Conservation (phyloP, 2,797 vertebrate species). For the Hapalemur alaotrensis region DNA sequence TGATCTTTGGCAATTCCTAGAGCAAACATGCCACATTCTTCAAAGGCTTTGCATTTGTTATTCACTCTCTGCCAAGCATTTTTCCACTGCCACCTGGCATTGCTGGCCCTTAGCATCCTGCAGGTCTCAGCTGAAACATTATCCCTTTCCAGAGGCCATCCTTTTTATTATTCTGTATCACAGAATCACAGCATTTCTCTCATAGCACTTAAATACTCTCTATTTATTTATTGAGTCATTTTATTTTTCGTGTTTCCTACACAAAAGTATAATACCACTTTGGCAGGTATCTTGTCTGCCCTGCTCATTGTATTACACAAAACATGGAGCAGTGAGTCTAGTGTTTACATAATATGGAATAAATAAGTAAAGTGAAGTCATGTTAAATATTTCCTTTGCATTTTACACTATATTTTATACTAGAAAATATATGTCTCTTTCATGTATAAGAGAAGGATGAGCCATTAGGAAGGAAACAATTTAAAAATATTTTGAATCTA, state of each 20-base stretch:
- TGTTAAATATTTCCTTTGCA: neutral
- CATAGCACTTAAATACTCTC: neutral
- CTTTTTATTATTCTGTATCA: neutral
- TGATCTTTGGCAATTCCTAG: neutral
- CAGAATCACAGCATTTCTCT: neutral
- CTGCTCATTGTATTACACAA: neutral
- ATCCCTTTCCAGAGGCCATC: neutral
- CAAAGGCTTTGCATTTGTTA: neutral
- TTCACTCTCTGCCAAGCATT: neutral
- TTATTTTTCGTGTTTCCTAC: neutral
- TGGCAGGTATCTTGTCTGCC: neutral
- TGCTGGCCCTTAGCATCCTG: neutral
- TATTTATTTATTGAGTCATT: neutral
- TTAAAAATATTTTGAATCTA: conserved; percentile 40
- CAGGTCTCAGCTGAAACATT: neutral
- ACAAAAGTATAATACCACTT: neutral
- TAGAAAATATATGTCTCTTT: neutral
- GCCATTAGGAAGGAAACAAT: neutral
- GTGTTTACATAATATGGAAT: neutral
- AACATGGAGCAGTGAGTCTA: neutral
- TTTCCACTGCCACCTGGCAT: neutral
- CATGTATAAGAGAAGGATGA: neutral
- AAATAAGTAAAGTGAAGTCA: neutral
- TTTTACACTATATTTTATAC: neutral
- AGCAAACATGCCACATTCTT: neutral